Percentiles rank a stretch among this genome's conserved stretches.
Conservation (phyloP, 2,888 invertebrate genomes). For the Rhingia campestris region DNA sequence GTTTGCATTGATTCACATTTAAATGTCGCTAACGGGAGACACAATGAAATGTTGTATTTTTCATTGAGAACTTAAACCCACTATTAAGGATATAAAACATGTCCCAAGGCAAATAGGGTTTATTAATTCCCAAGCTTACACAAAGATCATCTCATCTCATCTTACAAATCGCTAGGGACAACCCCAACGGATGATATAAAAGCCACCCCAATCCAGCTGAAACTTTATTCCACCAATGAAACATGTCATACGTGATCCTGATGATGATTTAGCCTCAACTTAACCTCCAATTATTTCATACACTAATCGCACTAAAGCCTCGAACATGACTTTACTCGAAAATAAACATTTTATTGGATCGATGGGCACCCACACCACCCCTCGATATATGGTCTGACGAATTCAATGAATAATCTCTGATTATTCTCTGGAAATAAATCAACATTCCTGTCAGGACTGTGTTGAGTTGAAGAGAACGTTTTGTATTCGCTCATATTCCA, state of each 20-base stretch:
- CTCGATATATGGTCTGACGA: constrained; percentile 18
- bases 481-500: constrained; percentile 36
- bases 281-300: constrained; percentile 63
- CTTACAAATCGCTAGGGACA: constrained; percentile 26
- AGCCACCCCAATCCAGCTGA: neutral
- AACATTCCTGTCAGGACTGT: constrained; percentile 58
- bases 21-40: neutral
- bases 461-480: constrained; percentile 39
- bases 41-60: no score
- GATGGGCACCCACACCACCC: constrained; percentile 7
- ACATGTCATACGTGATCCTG: constrained; percentile 55
- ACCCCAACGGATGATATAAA: no score
- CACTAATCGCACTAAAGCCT: constrained; percentile 60
- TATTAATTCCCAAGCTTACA: neutral
- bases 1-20: neutral
- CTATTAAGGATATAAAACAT: no score
- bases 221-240: constrained; percentile 54
- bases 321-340: constrained; percentile 58
- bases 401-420: constrained; percentile 66
- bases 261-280: constrained; percentile 46
- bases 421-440: constrained; percentile 70
- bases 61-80: no score
- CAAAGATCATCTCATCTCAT: neutral
- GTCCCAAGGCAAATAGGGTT: no score
- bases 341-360: constrained; percentile 19